These are phyloP conservation scores for Numenius arquata DNA, from an alignment of 2,113 vertebrate species.

Conservation along the genomic window DNA sequence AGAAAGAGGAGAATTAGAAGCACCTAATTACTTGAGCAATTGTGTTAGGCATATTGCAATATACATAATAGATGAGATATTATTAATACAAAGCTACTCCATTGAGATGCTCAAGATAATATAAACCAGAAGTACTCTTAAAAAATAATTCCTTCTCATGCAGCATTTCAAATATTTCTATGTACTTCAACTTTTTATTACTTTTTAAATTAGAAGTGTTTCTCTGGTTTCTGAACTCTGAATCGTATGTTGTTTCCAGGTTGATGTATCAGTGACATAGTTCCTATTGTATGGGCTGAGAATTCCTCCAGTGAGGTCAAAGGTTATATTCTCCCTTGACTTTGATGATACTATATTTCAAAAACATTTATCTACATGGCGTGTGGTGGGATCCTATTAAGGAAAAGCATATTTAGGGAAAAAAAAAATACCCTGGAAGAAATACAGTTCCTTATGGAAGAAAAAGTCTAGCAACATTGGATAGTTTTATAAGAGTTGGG, in stretches of 20 bases:
- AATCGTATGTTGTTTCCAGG: neutral
- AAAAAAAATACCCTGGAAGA: neutral
- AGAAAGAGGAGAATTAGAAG: constrained; percentile 21
- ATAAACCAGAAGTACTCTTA: neutral
- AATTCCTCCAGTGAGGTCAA: neutral
- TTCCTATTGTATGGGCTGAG: neutral
- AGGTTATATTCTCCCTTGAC: neutral
- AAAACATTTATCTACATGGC: neutral
- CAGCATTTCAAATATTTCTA: neutral
- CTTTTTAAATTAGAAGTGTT: neutral
- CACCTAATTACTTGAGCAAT: constrained; percentile 35
- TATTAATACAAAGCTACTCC: constrained; percentile 50
- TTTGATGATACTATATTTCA: neutral
- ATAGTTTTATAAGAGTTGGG: neutral
- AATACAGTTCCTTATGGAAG: neutral
- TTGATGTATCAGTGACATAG: neutral
- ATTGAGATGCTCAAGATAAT: constrained; percentile 14
- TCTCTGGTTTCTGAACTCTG: neutral
- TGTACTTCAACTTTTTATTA: neutral
- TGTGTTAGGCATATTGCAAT: constrained; percentile 31
- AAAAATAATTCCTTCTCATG: neutral
- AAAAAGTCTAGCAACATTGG: neutral
- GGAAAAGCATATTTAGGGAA: neutral
- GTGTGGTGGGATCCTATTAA: neutral
- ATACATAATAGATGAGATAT: constrained; percentile 64